phyloP scores from a whole-genome alignment of 2,888 invertebrate species.

The Syrista parreyssii region DNA sequence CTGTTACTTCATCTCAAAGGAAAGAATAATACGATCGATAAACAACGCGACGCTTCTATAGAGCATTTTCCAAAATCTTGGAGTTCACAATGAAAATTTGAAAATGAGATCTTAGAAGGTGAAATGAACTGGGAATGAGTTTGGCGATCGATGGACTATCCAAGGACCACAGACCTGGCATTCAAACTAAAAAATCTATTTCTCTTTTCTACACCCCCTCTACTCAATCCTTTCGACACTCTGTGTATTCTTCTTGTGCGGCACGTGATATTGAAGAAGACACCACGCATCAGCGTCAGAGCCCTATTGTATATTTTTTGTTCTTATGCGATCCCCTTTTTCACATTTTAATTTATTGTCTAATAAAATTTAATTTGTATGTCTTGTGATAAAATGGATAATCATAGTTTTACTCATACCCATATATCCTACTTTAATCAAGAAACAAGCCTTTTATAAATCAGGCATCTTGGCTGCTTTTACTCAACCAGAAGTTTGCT shows the following conservation, averaged over 20 bases:
- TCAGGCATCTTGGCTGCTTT: background rate
- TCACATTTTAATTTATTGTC: slow-evolving; percentile 60
- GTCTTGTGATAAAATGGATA: slow-evolving; percentile 56
- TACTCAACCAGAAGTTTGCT: background rate
- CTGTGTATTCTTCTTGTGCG: slow-evolving; percentile 42
- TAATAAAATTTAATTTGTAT: slow-evolving; percentile 59
- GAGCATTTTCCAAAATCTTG: background rate
- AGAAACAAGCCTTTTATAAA: background rate
- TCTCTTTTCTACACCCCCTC: slow-evolving; percentile 25
- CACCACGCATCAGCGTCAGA: slow-evolving; percentile 33
- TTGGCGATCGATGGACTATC: slow-evolving; percentile 31
- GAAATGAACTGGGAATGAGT: slow-evolving; percentile 9
- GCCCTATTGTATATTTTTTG: slow-evolving; percentile 37
- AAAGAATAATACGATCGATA: background rate
- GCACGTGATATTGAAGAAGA: slow-evolving; percentile 52
- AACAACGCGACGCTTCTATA: background rate
- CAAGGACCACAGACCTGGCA: slow-evolving; percentile 47
- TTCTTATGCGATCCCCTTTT: slow-evolving; percentile 12
- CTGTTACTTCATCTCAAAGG: background rate
- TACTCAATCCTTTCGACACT: background rate
- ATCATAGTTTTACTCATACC: background rate
- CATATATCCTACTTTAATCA: background rate
- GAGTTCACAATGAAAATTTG: background rate
- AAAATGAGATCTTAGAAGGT: background rate
- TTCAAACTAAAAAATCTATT: slow-evolving; percentile 34